phyloP scores from a whole-genome alignment of 2,797 vertebrate genomes.

The Hapalemur alaotrensis region DNA sequence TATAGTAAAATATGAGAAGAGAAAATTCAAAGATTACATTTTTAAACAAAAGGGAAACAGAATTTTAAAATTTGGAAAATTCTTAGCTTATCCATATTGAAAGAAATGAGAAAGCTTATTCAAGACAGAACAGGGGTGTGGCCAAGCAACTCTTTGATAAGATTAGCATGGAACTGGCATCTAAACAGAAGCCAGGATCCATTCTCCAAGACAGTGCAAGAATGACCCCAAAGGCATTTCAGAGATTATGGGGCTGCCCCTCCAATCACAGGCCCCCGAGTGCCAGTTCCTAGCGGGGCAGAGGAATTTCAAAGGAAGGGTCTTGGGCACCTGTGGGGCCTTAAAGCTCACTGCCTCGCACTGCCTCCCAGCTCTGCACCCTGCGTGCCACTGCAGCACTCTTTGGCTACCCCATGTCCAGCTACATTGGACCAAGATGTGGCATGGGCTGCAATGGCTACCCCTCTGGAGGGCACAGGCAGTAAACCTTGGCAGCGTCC shows the following conservation, averaged over 20 bases:
- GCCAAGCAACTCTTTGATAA: neutral
- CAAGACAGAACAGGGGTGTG: neutral
- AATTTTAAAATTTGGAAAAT: neutral
- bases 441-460: neutral
- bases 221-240: neutral
- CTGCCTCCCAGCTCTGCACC: neutral
- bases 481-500: no score
- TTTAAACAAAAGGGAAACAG: neutral
- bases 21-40: neutral
- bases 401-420: neutral
- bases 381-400: neutral
- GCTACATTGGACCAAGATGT: neutral
- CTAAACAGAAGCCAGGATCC: neutral
- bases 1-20: neutral
- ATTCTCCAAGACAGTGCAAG: neutral
- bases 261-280: neutral
- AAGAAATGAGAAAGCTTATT: neutral
- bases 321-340: neutral
- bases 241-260: neutral
- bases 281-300: neutral
- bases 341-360: neutral
- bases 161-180: neutral
- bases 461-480: no score
- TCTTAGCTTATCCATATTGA: neutral
- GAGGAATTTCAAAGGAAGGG: neutral